Evolutionary conservation across 2,888 invertebrate genomes (phyloP).

Genomic region (Odontocolon sp.): DNA sequence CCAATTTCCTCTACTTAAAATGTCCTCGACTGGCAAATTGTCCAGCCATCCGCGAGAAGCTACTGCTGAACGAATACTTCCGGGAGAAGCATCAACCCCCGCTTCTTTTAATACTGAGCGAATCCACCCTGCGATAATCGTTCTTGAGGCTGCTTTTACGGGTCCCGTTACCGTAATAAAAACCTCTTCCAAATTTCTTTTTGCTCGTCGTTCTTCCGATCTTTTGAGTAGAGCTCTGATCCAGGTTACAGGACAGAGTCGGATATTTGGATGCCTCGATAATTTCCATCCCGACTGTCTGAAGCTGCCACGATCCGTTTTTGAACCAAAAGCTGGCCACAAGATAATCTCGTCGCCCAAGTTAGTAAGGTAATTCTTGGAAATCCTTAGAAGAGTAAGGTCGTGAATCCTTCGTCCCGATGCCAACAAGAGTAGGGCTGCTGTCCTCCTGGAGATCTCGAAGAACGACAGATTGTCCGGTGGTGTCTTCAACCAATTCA

Average conservation of each 20-base stretch:
- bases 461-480: conserved; percentile 49
- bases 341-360: conserved; percentile 59
- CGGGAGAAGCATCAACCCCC: conserved; percentile 53
- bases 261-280: conserved; percentile 52
- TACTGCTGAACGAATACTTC: conserved; percentile 61
- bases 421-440: conserved; percentile 53
- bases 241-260: conserved; percentile 57
- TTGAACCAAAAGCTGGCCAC: conserved; percentile 62
- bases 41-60: conserved; percentile 60
- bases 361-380: conserved; percentile 43
- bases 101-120: conserved; percentile 58
- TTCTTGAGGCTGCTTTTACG: conserved; percentile 54
- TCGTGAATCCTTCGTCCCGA: conserved; percentile 62
- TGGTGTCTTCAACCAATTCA: conserved; percentile 52
- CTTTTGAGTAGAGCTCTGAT: conserved; percentile 48
- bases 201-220: conserved; percentile 49
- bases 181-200: conserved; percentile 17
- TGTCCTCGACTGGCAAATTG: conserved; percentile 52
- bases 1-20: conserved; percentile 60
- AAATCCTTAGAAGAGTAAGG: conserved; percentile 58
- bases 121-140: conserved; percentile 58
- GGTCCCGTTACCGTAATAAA: conserved; percentile 54
- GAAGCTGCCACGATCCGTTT: conserved; percentile 59
- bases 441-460: conserved; percentile 60
- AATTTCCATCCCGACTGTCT: conserved; percentile 62